Evolutionary conservation across 1,140 invertebrate genomes (phyloP).

Genomic region (Tetragnatha versicolor): DNA sequence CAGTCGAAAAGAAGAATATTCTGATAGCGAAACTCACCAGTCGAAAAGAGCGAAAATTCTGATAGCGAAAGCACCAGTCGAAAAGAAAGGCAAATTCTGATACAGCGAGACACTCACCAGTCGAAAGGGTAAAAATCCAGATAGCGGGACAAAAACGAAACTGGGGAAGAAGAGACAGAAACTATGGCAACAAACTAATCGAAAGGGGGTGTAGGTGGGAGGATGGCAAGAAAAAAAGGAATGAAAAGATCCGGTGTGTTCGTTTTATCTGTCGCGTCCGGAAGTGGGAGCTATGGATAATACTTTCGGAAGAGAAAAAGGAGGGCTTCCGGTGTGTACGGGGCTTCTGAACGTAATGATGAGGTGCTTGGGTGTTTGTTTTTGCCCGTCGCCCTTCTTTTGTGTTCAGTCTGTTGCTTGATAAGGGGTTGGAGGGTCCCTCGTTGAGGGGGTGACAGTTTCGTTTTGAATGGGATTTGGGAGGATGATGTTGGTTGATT

Average conservation of each 20-base stretch:
- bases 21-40: no score
- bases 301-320: conserved; percentile 23
- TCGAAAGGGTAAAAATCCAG: no score
- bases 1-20: no score
- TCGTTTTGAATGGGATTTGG: no score
- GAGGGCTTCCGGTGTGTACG: conserved; percentile 27
- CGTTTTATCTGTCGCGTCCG: conserved; percentile 50
- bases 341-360: conserved; percentile 20
- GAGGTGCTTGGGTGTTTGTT: conserved; percentile 13
- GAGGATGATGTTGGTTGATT: no score
- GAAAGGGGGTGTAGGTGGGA: background rate
- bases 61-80: background rate
- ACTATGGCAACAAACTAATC: conserved; percentile 18
- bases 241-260: conserved; percentile 43
- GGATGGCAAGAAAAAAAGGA: background rate
- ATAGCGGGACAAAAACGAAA: no score
- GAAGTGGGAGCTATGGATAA: conserved; percentile 48
- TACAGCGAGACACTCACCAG: no score
- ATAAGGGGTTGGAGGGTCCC: no score
- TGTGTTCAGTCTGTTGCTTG: conserved; percentile 27
- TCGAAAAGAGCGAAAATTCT: no score
- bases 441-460: no score
- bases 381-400: background rate
- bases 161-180: no score
- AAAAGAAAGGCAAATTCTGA: conserved; percentile 9